phyloP scores from a whole-genome alignment of 2,888 invertebrate genomes.

The Athalia cordata region DNA sequence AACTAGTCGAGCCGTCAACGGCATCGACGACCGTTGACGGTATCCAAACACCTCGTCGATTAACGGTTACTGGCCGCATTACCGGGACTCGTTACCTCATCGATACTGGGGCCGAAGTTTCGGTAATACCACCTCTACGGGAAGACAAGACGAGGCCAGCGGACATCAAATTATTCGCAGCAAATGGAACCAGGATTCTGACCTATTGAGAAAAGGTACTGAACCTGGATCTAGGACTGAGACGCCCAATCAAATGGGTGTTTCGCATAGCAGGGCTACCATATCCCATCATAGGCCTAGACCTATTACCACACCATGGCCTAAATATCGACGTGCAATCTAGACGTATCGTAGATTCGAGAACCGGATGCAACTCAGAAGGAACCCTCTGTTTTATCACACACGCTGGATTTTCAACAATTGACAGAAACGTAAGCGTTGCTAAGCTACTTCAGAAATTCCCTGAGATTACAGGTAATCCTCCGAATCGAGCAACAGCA shows the following conservation, averaged over 20 bases:
- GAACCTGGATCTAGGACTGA: too few species aligned
- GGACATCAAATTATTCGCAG: too few species aligned
- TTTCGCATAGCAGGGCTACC: slow-evolving; percentile 47
- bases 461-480: slow-evolving; percentile 14
- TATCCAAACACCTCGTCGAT: too few species aligned
- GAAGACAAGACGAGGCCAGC: slow-evolving; percentile 1
- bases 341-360: slow-evolving; percentile 34
- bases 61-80: slow-evolving; percentile 4
- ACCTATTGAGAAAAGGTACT: too few species aligned
- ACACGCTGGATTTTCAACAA: not conserved
- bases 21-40: too few species aligned
- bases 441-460: slow-evolving; percentile 17
- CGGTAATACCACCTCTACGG: slow-evolving; percentile 38
- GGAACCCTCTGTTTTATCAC: slow-evolving; percentile 4
- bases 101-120: slow-evolving; percentile 46
- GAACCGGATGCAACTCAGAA: slow-evolving; percentile 15
- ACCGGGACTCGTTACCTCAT: slow-evolving; percentile 34
- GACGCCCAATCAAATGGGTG: too few species aligned
- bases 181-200: too few species aligned
- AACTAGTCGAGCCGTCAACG: too few species aligned
- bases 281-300: slow-evolving; percentile 47
- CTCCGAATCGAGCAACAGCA: not conserved
- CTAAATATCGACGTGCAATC: slow-evolving; percentile 10
- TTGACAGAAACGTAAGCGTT: not conserved
- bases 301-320: slow-evolving; percentile 38